Evolutionary conservation across 2,888 invertebrate species (phyloP).

Genomic region (Leucozona laternaria): DNA sequence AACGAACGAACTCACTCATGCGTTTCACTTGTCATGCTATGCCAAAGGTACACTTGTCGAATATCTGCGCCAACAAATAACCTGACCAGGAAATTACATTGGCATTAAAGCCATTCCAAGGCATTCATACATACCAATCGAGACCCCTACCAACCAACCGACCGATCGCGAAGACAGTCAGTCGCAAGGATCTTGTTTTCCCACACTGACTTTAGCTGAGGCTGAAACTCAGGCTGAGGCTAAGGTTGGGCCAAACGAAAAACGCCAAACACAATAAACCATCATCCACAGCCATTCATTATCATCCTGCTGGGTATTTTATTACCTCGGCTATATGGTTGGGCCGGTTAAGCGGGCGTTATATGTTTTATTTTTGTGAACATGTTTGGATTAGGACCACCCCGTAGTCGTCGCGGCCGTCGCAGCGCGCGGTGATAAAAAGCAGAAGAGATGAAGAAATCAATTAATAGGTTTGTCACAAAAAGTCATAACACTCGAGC

Average conservation of each 20-base stretch:
- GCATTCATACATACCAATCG: background rate
- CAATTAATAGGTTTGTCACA: slow-evolving; percentile 69
- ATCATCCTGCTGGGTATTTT: slow-evolving; percentile 74
- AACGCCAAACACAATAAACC: slow-evolving; percentile 71
- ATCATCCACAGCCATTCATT: slow-evolving; percentile 73
- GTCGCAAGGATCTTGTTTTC: slow-evolving; percentile 71
- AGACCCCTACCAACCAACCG: slow-evolving; percentile 1
- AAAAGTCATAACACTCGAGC: slow-evolving; percentile 51
- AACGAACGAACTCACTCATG: slow-evolving; percentile 42
- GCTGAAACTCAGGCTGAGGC: background rate
- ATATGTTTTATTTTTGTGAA: slow-evolving; percentile 48
- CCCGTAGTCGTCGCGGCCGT: background rate
- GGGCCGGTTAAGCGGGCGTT: slow-evolving; percentile 48
- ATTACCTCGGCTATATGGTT: slow-evolving; percentile 52
- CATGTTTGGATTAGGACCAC: slow-evolving; percentile 68
- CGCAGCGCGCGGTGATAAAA: slow-evolving; percentile 26
- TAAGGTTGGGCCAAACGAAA: slow-evolving; percentile 4
- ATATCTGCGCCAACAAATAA: slow-evolving; percentile 71
- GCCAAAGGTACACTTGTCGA: slow-evolving; percentile 70
- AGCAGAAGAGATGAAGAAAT: slow-evolving; percentile 37
- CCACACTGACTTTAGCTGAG: slow-evolving; percentile 46
- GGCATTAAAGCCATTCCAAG: slow-evolving; percentile 58
- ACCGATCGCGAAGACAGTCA: slow-evolving; percentile 19
- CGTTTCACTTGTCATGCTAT: slow-evolving; percentile 71
- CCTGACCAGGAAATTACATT: slow-evolving; percentile 73